phyloP scores from a whole-genome alignment of 2,797 vertebrate genomes.

The Sebastiscus albofasciatus region DNA sequence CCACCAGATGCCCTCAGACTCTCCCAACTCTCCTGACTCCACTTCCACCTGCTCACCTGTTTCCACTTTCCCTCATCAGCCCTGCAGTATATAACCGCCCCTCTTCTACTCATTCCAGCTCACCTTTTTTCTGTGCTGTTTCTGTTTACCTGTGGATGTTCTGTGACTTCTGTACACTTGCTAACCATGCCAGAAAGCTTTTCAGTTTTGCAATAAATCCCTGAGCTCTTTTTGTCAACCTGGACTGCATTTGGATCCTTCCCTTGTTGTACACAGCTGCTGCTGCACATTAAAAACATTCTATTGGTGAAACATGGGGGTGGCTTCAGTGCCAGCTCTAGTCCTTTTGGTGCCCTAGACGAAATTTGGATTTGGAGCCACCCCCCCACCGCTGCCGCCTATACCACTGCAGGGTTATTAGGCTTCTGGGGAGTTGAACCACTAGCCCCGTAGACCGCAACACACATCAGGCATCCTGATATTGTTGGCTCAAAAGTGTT shows the following conservation, averaged over 20 bases:
- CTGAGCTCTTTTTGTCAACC: background rate
- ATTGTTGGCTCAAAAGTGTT: no score
- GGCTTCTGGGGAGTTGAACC: no score
- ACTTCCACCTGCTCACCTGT: background rate
- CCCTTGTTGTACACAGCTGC: background rate
- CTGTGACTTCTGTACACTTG: background rate
- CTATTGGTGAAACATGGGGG: background rate
- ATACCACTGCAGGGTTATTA: no score
- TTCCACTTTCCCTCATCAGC: background rate
- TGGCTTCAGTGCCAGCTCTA: no score
- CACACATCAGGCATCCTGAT: no score
- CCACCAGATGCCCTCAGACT: background rate
- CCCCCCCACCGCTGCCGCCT: no score
- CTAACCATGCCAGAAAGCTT: background rate
- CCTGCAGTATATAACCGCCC: no score
- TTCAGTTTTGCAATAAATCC: background rate
- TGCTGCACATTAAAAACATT: background rate
- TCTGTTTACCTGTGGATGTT: background rate
- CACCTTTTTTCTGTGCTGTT: background rate
- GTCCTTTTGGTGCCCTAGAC: no score
- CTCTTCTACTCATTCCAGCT: no score
- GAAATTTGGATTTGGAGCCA: no score
- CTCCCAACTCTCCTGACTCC: background rate
- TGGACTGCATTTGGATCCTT: background rate
- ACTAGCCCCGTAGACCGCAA: no score